phyloP scores from a whole-genome alignment of 2,888 invertebrate genomes.

The Cybosia mesomella region DNA sequence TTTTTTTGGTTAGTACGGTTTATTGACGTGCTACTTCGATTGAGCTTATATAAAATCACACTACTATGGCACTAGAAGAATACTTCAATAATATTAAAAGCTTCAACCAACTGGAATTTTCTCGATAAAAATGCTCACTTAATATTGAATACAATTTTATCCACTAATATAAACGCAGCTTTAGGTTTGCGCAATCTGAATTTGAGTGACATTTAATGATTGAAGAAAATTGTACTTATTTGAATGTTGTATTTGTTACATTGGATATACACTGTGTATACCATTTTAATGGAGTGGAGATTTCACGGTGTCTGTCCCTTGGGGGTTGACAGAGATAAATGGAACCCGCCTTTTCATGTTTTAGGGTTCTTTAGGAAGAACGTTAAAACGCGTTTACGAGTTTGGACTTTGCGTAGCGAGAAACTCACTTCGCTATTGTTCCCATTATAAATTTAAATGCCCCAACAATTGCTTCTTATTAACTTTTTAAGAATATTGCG shows the following conservation, averaged over 20 bases:
- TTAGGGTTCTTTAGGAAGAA: slow-evolving; percentile 58
- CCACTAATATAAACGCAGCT: neutral
- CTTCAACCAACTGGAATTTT: neutral
- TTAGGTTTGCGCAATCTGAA: slow-evolving; percentile 32
- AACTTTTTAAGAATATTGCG: slow-evolving; percentile 35
- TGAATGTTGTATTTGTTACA: slow-evolving; percentile 52
- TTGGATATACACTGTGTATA: slow-evolving; percentile 55
- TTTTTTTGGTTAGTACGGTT: neutral
- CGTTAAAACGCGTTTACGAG: slow-evolving; percentile 56
- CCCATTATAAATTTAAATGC: slow-evolving; percentile 47
- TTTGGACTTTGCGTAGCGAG: slow-evolving; percentile 41
- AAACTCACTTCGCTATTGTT: slow-evolving; percentile 41
- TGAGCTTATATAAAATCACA: neutral
- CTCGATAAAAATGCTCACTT: neutral
- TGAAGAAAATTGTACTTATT: slow-evolving; percentile 49
- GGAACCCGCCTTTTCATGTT: slow-evolving; percentile 67
- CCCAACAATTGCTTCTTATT: slow-evolving; percentile 36
- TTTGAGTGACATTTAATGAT: slow-evolving; percentile 48
- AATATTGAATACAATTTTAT: too few species aligned
- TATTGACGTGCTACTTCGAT: neutral
- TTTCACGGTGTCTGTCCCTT: slow-evolving; percentile 73
- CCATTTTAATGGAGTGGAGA: slow-evolving; percentile 73
- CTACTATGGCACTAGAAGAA: neutral
- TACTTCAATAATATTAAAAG: neutral
- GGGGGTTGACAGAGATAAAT: slow-evolving; percentile 76